Conservation (phyloP, 2,888 invertebrate species). For the Hypomecis punctinalis region DNA sequence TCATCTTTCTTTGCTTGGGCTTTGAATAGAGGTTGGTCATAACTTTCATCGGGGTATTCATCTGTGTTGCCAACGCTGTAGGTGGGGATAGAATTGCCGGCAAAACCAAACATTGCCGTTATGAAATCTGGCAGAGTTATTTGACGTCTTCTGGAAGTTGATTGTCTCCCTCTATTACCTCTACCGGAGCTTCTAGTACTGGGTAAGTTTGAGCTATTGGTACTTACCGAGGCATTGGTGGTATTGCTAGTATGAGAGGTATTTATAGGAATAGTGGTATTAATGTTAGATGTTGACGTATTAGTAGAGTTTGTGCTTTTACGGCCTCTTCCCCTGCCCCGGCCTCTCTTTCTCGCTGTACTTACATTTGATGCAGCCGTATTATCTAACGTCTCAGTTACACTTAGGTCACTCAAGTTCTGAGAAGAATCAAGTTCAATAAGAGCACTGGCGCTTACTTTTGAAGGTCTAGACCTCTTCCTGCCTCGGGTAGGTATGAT, state of each 20-base stretch:
- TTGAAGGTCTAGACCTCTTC: constrained; percentile 4
- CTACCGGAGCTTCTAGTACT: constrained; percentile 12
- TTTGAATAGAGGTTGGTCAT: constrained; percentile 59
- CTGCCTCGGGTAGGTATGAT: constrained; percentile 10
- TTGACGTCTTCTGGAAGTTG: neutral
- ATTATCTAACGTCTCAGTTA: neutral
- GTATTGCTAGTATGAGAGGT: constrained; percentile 4
- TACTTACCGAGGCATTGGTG: neutral
- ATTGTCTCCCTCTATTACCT: constrained; percentile 17
- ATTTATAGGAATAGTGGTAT: constrained; percentile 1
- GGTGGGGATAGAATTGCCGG: constrained; percentile 40
- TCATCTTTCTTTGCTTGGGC: constrained; percentile 27
- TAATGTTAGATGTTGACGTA: neutral
- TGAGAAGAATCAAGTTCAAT: constrained; percentile 5
- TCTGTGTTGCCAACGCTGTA: constrained; percentile 69
- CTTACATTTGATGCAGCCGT: neutral
- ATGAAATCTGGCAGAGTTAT: neutral
- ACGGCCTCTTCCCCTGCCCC: constrained; percentile 13
- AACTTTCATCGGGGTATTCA: constrained; percentile 67
- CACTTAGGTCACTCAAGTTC: neutral
- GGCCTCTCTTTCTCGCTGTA: neutral
- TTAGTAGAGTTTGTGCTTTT: neutral
- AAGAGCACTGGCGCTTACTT: neutral
- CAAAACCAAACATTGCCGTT: constrained; percentile 4
- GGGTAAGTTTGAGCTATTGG: neutral